phyloP scores from a whole-genome alignment of 2,113 vertebrate species.

The Phrynosoma platyrhinos region DNA sequence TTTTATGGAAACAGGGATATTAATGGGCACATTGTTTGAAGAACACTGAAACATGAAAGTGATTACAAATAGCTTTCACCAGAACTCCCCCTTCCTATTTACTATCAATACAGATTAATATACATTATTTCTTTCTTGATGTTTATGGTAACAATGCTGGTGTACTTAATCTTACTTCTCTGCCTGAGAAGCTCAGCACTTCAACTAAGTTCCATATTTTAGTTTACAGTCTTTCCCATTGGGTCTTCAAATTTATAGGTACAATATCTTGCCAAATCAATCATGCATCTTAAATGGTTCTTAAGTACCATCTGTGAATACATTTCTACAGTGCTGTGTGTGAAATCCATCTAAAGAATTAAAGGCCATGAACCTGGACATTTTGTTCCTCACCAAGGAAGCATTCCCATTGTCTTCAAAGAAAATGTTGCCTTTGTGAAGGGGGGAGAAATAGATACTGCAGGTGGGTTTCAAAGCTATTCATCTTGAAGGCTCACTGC shows the following conservation, averaged over 20 bases:
- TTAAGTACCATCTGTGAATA: neutral
- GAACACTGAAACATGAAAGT: neutral
- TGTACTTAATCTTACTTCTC: neutral
- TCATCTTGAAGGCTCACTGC: neutral
- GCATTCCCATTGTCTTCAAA: constrained; percentile 2
- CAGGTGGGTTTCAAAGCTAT: neutral
- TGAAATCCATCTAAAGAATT: neutral
- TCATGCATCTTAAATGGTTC: constrained; percentile 4
- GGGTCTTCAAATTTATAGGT: neutral
- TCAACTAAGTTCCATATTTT: neutral
- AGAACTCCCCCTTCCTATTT: neutral
- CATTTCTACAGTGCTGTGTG: neutral
- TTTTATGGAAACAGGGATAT: neutral
- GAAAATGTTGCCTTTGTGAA: neutral
- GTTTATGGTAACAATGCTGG: neutral
- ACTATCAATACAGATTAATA: neutral
- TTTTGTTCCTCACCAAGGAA: neutral
- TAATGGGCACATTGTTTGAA: neutral
- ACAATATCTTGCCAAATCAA: neutral
- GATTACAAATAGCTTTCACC: neutral
- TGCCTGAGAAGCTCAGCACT: neutral
- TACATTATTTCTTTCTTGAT: neutral
- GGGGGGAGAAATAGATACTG: neutral
- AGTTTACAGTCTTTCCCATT: neutral
- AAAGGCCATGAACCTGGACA: constrained; percentile 1